Percentiles rank a stretch among this genome's conserved stretches.
phyloP scores from a whole-genome alignment of 2,797 vertebrate species.

The Esox lucius region DNA sequence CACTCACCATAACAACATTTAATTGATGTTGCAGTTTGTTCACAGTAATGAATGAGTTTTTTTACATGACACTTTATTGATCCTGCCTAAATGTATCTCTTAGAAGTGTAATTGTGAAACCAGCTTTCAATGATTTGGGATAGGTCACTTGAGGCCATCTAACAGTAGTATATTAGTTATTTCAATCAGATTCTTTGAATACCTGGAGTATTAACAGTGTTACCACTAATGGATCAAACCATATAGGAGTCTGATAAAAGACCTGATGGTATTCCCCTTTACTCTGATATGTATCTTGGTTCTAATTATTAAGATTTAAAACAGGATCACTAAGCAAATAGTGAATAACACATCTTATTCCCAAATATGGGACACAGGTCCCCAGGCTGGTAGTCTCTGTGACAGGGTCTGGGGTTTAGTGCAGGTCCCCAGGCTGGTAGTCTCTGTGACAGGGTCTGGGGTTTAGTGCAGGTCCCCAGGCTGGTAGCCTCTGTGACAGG shows the following conservation, averaged over 20 bases:
- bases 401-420: conserved; percentile 23
- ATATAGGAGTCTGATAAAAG: not conserved
- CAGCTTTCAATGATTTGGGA: not conserved
- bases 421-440: conserved; percentile 11
- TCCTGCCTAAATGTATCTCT: not conserved
- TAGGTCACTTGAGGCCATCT: not conserved
- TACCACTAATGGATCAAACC: not conserved
- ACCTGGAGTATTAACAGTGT: not conserved
- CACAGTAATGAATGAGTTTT: not conserved
- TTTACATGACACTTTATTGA: not conserved
- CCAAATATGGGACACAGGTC: conserved; percentile 9
- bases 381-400: conserved; percentile 24
- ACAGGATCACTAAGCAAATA: not conserved
- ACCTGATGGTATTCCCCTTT: not conserved
- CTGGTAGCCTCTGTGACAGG: conserved; percentile 7
- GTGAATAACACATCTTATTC: conserved; percentile 1
- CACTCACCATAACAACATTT: not conserved
- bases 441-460: conserved; percentile 19
- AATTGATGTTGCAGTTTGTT: not conserved
- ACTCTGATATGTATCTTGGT: not conserved
- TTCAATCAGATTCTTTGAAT: not conserved
- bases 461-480: conserved; percentile 23
- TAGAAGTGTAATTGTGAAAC: not conserved
- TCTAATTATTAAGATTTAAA: not conserved
- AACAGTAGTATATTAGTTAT: not conserved